phyloP scores from a whole-genome alignment of 2,113 vertebrate species.

The Grammomys dolichurus region DNA sequence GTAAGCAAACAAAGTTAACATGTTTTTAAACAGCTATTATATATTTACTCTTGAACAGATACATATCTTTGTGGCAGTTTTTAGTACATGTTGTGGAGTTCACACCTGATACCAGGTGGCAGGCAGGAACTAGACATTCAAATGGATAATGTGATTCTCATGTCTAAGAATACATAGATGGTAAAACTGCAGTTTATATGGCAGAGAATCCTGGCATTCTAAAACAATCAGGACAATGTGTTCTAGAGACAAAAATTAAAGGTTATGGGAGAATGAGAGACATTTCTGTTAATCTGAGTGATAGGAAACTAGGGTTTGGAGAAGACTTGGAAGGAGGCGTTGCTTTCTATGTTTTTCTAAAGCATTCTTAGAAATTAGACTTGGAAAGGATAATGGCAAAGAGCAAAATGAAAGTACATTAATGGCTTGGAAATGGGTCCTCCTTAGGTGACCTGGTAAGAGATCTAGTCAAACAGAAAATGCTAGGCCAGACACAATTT shows the following conservation, averaged over 20 bases:
- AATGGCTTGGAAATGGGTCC: not conserved
- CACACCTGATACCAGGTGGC: accelerated
- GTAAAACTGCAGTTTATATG: not conserved
- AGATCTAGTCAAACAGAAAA: not conserved
- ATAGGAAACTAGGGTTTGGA: not conserved
- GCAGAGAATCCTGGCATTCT: not conserved
- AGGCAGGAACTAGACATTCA: not conserved
- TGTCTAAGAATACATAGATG: not conserved
- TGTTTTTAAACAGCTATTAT: not conserved
- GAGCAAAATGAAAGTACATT: not conserved
- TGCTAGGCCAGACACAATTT: not conserved
- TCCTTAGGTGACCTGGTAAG: not conserved
- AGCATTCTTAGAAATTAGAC: not conserved
- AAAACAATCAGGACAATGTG: not conserved
- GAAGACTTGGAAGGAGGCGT: not conserved
- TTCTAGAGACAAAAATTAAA: not conserved
- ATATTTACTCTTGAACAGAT: not conserved
- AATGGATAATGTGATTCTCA: not conserved
- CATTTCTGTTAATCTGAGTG: not conserved
- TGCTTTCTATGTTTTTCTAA: not conserved
- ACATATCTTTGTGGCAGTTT: not conserved
- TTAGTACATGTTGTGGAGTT: not conserved
- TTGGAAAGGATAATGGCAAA: not conserved
- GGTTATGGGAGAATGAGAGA: not conserved
- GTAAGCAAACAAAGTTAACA: not conserved